phyloP scores from a whole-genome alignment of 1,140 invertebrate species.

The Euwallacea fornicatus region DNA sequence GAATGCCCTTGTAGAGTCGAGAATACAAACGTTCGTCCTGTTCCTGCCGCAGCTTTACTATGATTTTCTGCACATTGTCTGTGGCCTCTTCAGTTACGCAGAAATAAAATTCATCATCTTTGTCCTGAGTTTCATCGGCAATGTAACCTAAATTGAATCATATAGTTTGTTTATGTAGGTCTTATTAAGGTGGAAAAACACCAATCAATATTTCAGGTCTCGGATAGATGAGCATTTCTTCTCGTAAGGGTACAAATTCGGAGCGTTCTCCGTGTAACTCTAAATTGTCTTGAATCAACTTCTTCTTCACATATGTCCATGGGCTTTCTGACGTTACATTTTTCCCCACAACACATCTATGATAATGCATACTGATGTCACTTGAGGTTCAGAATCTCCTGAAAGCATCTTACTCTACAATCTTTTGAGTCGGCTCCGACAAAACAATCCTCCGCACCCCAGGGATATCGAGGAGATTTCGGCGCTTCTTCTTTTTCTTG shows the following conservation, averaged over 20 bases:
- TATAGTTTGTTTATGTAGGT: background rate
- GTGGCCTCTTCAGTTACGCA: conserved; percentile 61
- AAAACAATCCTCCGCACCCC: conserved; percentile 48
- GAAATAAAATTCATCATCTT: conserved; percentile 69
- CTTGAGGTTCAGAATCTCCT: too few species aligned
- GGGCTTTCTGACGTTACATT: conserved; percentile 71
- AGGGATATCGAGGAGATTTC: conserved; percentile 42
- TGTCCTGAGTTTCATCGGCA: conserved; percentile 60
- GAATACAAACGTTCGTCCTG: conserved; percentile 66
- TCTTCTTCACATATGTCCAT: conserved; percentile 67
- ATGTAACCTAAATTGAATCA: conserved; percentile 60
- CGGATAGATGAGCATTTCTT: conserved; percentile 58
- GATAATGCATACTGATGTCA: background rate
- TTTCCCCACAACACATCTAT: conserved; percentile 54
- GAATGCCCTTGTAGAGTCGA: conserved; percentile 59
- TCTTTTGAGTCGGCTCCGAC: conserved; percentile 55
- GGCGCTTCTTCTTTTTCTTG: conserved; percentile 29
- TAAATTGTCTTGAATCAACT: conserved; percentile 63
- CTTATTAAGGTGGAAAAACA: conserved; percentile 12
- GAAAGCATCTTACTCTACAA: conserved; percentile 46
- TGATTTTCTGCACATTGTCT: conserved; percentile 55
- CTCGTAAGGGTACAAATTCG: conserved; percentile 60
- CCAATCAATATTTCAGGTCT: conserved; percentile 62
- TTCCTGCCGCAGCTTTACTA: conserved; percentile 61
- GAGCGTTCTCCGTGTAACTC: conserved; percentile 57